Conservation (phyloP, 2,888 invertebrate genomes). For the Lycocerus yunnanus region DNA sequence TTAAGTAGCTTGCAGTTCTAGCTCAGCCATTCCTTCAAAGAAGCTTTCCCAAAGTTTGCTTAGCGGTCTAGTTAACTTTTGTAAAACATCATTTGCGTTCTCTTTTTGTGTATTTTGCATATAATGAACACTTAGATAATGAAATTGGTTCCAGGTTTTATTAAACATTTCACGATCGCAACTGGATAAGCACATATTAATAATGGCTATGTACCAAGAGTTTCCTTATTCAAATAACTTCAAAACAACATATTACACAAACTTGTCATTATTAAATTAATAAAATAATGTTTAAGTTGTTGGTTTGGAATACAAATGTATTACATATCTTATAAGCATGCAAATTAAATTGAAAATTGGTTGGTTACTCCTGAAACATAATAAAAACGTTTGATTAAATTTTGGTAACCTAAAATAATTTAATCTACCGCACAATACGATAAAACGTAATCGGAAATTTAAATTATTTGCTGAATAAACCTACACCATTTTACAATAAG, state of each 20-base stretch:
- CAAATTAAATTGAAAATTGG: slow-evolving; percentile 11
- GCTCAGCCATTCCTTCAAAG: no score
- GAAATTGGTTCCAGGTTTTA: background rate
- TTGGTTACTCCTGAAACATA: background rate
- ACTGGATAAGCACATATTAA: slow-evolving; percentile 12
- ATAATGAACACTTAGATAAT: background rate
- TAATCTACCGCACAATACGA: background rate
- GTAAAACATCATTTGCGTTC: background rate
- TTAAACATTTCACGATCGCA: background rate
- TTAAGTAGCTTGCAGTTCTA: no score
- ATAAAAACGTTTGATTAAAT: background rate
- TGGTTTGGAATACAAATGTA: slow-evolving; percentile 24
- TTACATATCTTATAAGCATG: slow-evolving; percentile 25
- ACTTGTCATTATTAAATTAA: slow-evolving; percentile 10
- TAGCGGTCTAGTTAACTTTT: no score
- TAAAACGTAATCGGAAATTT: background rate
- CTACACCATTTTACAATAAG: background rate
- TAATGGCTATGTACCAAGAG: slow-evolving; percentile 9
- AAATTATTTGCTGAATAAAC: background rate
- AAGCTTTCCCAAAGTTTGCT: no score
- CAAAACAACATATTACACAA: slow-evolving; percentile 15
- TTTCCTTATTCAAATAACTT: slow-evolving; percentile 26
- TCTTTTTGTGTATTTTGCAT: background rate
- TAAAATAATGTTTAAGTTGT: background rate
- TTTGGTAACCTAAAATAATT: background rate